Evolutionary conservation across 2,888 invertebrate species (phyloP), one percentile per base, ranked within the genome.

Genomic region (Sericinus montela): DNA sequence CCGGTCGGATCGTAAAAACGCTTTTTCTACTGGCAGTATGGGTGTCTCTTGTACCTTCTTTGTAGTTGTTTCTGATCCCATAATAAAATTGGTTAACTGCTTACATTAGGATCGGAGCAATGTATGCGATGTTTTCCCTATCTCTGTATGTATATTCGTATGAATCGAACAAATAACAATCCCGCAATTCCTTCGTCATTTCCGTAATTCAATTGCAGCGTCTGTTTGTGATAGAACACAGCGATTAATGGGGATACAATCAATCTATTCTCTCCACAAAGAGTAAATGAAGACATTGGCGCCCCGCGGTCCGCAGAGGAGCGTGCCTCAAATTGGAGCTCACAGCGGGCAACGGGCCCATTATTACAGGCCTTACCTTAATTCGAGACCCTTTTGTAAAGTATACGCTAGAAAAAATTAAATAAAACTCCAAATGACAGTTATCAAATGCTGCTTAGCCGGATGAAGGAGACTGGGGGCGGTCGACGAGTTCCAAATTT

Each of bases 281-380:
- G 38, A 52, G 36, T 60, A 63, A 69, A 87, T 86, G 75, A 80
- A 86, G 86, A 86, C 76, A 75, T 85, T 56, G 79, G 57, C 79
- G 16, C 71, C 86, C 85, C 74, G 75, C 65, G 51, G 83, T 59
- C 54, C 45, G 25, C 25, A 63, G 72, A 72, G 72, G 70, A 65
- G 58, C 65, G 67, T 60, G 59, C 64, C 58, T 63, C 70, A 77
- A 72, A 73, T 68, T 58, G 60, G 54, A 67, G 55, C 59, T 53
- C 80, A 15, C 85, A 77, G 83, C 83, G 57, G 80, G 84, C 52
- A 35, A 42, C 49, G 56, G 37, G 40, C 57, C 63, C 62, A 69
- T 75, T 73, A 73, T 72, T 44, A 44, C 49, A 40, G 34, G 44
- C 35, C 49, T 49, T 29, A 65, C 62, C 64, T 69, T 64, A 69